Evolutionary conservation across 2,797 vertebrate species (phyloP).

Genomic region (Lacerta agilis): DNA sequence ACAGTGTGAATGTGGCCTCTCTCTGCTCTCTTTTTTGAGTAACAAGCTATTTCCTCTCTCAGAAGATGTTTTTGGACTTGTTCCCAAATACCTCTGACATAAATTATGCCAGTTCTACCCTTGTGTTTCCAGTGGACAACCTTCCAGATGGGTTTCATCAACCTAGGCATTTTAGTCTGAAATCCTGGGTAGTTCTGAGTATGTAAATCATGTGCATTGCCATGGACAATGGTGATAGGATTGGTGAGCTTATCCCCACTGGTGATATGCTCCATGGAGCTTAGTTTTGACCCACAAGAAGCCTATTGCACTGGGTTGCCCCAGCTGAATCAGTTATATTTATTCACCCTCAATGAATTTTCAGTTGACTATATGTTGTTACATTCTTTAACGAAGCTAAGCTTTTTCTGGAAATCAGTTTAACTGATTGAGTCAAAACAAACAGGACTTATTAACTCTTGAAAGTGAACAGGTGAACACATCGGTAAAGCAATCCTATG

Average conservation of each 20-base stretch:
- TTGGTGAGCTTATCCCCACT: constrained; percentile 1
- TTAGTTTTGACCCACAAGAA: constrained; percentile 57
- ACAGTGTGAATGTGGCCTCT: too few species aligned
- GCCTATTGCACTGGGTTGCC: constrained; percentile 3
- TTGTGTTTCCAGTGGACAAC: constrained; percentile 76
- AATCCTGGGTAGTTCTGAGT: constrained; percentile 38
- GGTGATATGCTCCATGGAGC: background rate
- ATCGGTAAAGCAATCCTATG: background rate
- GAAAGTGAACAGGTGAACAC: background rate
- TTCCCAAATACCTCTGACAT: constrained; percentile 84
- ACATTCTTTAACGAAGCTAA: constrained; percentile 60
- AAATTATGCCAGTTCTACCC: constrained; percentile 75
- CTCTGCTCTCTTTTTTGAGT: constrained; percentile 70
- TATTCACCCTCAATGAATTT: constrained; percentile 46
- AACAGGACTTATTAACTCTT: background rate
- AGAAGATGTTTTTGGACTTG: constrained; percentile 86
- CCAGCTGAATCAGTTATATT: constrained; percentile 66
- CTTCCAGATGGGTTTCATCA: constrained; percentile 76
- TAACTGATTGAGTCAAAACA: constrained; percentile 29
- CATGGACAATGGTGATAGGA: background rate
- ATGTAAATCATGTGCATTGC: constrained; percentile 44
- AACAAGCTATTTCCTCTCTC: constrained; percentile 81
- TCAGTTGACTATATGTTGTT: constrained; percentile 65
- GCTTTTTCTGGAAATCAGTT: constrained; percentile 56
- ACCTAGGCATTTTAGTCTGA: constrained; percentile 61